Evolutionary conservation across 2,113 vertebrate species (phyloP).

Genomic region (Drymodes brunneopygia): DNA sequence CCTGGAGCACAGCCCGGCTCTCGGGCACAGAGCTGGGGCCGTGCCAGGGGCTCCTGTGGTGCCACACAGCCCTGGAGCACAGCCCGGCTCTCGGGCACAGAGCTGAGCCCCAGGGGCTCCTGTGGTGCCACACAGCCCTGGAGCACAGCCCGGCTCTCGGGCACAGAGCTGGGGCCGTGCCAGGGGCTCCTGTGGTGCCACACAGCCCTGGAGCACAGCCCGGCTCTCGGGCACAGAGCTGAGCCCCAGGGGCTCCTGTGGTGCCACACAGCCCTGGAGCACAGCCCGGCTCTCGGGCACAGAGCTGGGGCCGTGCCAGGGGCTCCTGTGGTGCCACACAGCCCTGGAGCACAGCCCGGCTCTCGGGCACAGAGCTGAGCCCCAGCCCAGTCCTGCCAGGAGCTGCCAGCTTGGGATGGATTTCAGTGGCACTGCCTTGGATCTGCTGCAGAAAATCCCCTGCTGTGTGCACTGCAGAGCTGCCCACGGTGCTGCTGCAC

Average conservation of each 20-base stretch:
- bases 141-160: neutral
- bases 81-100: conserved; percentile 19
- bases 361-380: neutral
- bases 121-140: conserved; percentile 8
- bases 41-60: conserved; percentile 14
- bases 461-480: neutral
- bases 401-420: neutral
- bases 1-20: conserved; percentile 10
- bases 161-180: neutral
- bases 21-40: neutral
- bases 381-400: neutral
- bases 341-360: conserved; percentile 6
- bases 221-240: too few relatives aligned
- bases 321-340: neutral
- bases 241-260: conserved; percentile 11
- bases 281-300: neutral
- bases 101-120: conserved; percentile 20
- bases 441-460: neutral
- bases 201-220: neutral
- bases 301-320: neutral
- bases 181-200: conserved; percentile 18
- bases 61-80: neutral
- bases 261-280: neutral
- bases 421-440: neutral
- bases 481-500: neutral